These are phyloP conservation scores for Phorcus lineatus DNA, from an alignment of 2,888 invertebrate species.

Conservation along the genomic window DNA sequence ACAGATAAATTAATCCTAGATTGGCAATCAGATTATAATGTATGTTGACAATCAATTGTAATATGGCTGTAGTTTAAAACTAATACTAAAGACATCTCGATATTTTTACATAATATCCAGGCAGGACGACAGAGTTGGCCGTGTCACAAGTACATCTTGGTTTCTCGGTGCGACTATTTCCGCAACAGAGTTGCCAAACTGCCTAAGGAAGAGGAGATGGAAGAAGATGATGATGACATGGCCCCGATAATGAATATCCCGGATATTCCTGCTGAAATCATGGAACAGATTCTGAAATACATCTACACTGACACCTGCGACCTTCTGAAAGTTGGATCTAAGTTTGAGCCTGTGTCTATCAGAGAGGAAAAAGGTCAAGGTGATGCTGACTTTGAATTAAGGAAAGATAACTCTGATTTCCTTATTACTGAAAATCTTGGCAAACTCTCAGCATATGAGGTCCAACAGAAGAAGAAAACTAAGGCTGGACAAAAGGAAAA, in stretches of 20 bases:
- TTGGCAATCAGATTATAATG: too few relatives aligned
- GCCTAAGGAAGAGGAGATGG: not conserved
- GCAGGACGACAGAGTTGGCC: conserved; percentile 81
- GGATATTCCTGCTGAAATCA: conserved; percentile 81
- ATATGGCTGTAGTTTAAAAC: too few relatives aligned
- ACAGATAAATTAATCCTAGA: not conserved
- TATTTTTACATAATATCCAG: conserved; percentile 73
- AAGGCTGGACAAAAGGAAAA: conserved; percentile 55
- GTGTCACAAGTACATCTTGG: conserved; percentile 85
- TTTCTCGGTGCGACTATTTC: conserved; percentile 81
- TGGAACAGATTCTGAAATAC: conserved; percentile 83
- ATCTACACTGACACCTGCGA: conserved; percentile 85
- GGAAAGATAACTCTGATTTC: conserved; percentile 12
- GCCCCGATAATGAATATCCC: conserved; percentile 76
- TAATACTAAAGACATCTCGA: too few relatives aligned
- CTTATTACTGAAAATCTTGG: conserved; percentile 27
- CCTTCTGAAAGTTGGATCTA: conserved; percentile 77
- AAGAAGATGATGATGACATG: conserved; percentile 23
- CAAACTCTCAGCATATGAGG: conserved; percentile 54
- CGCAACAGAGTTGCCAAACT: conserved; percentile 59
- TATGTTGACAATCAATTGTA: too few relatives aligned
- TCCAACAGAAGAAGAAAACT: conserved; percentile 51
- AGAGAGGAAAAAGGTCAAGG: conserved; percentile 13
- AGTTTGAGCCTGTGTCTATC: conserved; percentile 38
- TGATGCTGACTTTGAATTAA: not conserved